These are phyloP conservation scores for Drosophila erecta DNA, from an alignment of 1,140 invertebrate species.

Conservation along the genomic window DNA sequence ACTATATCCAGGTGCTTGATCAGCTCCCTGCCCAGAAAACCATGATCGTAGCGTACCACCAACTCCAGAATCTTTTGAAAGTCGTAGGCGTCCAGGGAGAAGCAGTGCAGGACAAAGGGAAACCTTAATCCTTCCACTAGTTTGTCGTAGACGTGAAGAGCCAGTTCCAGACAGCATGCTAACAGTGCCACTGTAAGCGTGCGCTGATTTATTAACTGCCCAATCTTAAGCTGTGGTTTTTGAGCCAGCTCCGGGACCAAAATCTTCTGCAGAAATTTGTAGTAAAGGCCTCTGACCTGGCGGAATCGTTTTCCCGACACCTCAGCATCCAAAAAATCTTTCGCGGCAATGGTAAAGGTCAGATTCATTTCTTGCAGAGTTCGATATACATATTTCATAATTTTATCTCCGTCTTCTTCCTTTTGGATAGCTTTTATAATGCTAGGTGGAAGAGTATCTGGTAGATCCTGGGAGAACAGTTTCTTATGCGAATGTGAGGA, in stretches of 20 bases:
- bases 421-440: constrained; percentile 19
- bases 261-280: constrained; percentile 94
- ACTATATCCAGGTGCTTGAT: constrained; percentile 98
- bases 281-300: constrained; percentile 87
- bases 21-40: constrained; percentile 94
- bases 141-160: constrained; percentile 93
- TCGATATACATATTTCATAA: constrained; percentile 13
- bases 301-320: constrained; percentile 14
- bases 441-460: constrained; percentile 17
- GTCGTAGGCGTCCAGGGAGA: constrained; percentile 92
- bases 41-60: constrained; percentile 93
- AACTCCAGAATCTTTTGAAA: constrained; percentile 99
- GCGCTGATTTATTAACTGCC: constrained; percentile 87
- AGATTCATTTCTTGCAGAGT: constrained; percentile 12
- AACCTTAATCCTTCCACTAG: constrained; percentile 89
- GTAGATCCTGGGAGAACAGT: constrained; percentile 14
- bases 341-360: constrained; percentile 12
- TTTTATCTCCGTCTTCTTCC: background rate
- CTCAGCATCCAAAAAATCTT: background rate
- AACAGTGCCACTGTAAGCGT: constrained; percentile 94
- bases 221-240: constrained; percentile 87
- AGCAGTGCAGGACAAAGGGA: constrained; percentile 95
- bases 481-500: constrained; percentile 11
- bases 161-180: constrained; percentile 96
- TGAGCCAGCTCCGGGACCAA: constrained; percentile 90